Conservation (phyloP, 2,797 vertebrate species). For the Helostoma temminkii region DNA sequence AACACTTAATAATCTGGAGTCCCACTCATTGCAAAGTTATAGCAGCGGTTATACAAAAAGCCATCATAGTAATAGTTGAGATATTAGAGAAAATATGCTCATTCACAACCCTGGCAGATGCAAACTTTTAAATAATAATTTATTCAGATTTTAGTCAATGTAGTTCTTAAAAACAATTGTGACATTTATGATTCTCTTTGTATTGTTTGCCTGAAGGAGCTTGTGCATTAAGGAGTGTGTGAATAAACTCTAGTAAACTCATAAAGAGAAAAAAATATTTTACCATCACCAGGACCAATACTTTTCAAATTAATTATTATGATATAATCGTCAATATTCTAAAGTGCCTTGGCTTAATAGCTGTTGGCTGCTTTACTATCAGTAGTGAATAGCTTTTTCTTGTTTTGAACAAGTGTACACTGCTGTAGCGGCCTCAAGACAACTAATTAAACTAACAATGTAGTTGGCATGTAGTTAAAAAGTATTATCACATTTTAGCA, state of each 20-base stretch:
- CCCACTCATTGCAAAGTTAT: neutral
- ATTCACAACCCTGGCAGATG: neutral
- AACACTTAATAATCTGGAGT: conserved; percentile 27
- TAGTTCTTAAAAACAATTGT: neutral
- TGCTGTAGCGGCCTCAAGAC: neutral
- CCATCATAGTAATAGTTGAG: neutral
- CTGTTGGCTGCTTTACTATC: neutral
- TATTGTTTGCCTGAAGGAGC: conserved; percentile 17
- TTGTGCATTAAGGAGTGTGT: conserved; percentile 1
- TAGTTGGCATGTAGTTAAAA: neutral
- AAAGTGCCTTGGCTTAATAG: neutral
- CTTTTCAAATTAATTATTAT: neutral
- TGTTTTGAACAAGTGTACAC: neutral
- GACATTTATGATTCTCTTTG: conserved; percentile 9
- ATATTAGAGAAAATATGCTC: too few species aligned
- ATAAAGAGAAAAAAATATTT: neutral
- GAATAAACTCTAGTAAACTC: conserved; percentile 43
- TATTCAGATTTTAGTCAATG: neutral
- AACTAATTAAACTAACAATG: neutral
- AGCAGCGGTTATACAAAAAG: neutral
- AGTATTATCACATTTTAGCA: neutral
- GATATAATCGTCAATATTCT: neutral
- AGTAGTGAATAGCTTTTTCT: neutral
- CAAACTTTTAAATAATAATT: too few species aligned
- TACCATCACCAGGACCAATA: neutral